Base-by-base conservation (phyloP, 2,113 vertebrate species). In the Oreotrochilus melanogaster region DNA sequence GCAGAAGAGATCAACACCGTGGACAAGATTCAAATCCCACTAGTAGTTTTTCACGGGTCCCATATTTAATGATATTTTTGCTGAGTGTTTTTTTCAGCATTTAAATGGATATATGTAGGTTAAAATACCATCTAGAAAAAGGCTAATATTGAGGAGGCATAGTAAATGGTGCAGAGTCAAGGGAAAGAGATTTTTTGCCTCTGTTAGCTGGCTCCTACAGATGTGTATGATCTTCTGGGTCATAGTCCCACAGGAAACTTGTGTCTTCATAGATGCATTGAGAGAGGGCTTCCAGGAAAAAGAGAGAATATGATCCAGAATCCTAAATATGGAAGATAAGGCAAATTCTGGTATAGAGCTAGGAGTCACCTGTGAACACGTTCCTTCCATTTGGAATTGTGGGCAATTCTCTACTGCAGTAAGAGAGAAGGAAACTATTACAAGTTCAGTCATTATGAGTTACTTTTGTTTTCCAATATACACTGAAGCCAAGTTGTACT, bases 1-100 rank as follows among this genome's bases (percentile, higher is more conserved):
- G 75, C 37, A 90, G 86, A 89, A 70, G 64, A 92, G 47, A 86
- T 86, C 87, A 83, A 89, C 89, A 70, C 71, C 31, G 43, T 69
- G 76, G 80, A 64, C 56, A 69, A 75, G n/a, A 85, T 51, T 92
- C 81, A 95, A 82, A 92, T 66, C 18, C 31, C 51, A 24, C 37
- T 5, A 22, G 30, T 53, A 95, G 25, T 28, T 91, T 93, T 86
- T 76, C 71, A 95, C 23, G 73, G 57, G 23, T 6, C 37, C 3
- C 11, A 8, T 57, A 62, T 82, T 75, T 62, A 78, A 67, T n/a
- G 0, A 0, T 1, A 22, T 33, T 37, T 84, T 71, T 31, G 28
- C 1, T 4, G 1, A 0, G 0, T 1, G 39, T 64, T 71, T 73
- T 60, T 37, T 21, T 27, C 67, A 74, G 13, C 39, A 54, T 82